A percentile compares a stretch with the other conserved stretches of the same genome.
Conservation (phyloP, 2,888 invertebrate species). For the Notodonta ziczac region DNA sequence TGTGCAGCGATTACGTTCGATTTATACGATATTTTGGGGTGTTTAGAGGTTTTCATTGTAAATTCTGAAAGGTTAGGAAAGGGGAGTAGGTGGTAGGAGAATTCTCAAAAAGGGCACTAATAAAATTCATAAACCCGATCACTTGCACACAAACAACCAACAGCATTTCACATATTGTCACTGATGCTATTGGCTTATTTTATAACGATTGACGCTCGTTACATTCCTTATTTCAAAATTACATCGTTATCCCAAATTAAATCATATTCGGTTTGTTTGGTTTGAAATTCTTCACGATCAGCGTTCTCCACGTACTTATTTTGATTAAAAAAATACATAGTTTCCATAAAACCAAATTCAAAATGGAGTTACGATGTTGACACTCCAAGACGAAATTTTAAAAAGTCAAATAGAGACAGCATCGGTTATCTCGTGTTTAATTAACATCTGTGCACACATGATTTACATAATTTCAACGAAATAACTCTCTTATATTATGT, state of each 20-base stretch:
- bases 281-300: neutral
- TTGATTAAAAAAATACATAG: constrained; percentile 31
- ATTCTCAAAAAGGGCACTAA: no score
- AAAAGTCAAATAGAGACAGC: constrained; percentile 72
- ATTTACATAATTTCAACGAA: constrained; percentile 75
- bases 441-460: constrained; percentile 71
- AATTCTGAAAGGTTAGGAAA: neutral
- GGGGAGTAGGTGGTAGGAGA: no score
- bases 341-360: constrained; percentile 24
- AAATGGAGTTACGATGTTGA: constrained; percentile 48
- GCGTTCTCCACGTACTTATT: constrained; percentile 13
- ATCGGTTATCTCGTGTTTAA: constrained; percentile 78
- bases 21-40: constrained; percentile 39
- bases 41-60: constrained; percentile 6
- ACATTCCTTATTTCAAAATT: neutral
- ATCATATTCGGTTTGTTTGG: neutral
- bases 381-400: constrained; percentile 53
- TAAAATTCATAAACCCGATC: no score
- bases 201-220: no score
- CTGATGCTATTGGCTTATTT: no score
- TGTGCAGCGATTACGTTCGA: constrained; percentile 43
- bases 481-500: constrained; percentile 56
- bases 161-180: no score
- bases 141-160: no score
- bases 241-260: neutral